Percentiles rank a stretch among this genome's conserved stretches.
These are phyloP conservation scores for Hermatobates lingyangjiaoensis DNA, from an alignment of 1,140 invertebrate species.

Conservation along the genomic window DNA sequence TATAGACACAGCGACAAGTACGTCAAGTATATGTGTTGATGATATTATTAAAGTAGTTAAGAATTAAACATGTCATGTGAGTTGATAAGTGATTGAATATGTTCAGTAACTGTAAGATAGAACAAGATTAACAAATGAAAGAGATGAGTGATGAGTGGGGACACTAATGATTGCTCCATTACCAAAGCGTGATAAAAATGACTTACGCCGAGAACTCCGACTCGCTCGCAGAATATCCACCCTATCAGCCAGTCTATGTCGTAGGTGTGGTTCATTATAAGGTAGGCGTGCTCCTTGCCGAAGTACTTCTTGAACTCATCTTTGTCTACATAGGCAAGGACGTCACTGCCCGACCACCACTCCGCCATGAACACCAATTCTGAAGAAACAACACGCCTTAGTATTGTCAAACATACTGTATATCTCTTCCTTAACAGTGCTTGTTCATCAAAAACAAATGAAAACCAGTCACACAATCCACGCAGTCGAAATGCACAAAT, in stretches of 20 bases:
- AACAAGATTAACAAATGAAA: no score
- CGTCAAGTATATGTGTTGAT: no score
- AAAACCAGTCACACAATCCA: neutral
- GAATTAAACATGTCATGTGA: neutral
- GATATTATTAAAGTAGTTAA: no score
- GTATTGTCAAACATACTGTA: neutral
- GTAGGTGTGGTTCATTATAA: conserved; percentile 88
- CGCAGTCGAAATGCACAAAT: neutral
- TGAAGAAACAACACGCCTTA: conserved; percentile 28
- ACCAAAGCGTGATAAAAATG: conserved; percentile 8
- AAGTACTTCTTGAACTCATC: conserved; percentile 57
- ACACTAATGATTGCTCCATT: no score
- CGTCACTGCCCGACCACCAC: conserved; percentile 72
- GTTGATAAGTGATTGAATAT: neutral
- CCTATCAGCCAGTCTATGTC: conserved; percentile 89
- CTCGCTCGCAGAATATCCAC: conserved; percentile 66
- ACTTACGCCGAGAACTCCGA: conserved; percentile 57
- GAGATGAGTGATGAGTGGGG: no score
- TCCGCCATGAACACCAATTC: conserved; percentile 81
- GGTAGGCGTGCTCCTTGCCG: conserved; percentile 72
- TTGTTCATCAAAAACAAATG: neutral
- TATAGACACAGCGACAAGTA: no score
- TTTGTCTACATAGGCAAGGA: conserved; percentile 56
- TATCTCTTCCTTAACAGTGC: neutral
- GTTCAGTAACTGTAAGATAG: neutral